Percentiles rank a stretch among this genome's conserved stretches.
phyloP scores from a whole-genome alignment of 2,113 vertebrate species.

The Burhinus oedicnemus region DNA sequence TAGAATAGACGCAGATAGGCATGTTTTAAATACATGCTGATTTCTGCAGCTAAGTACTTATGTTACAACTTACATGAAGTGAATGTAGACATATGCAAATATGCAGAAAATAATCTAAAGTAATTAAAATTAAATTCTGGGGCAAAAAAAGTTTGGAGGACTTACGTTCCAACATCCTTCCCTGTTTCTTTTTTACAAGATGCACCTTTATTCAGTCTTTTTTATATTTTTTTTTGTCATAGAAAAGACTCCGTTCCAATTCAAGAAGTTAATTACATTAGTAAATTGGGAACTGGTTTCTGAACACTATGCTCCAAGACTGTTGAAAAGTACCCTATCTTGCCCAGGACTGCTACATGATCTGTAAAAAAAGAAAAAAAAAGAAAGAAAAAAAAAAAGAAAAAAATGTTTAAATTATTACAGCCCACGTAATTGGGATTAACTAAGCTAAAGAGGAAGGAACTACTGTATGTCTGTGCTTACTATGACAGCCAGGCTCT shows the following conservation, averaged over 20 bases:
- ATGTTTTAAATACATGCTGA: background rate
- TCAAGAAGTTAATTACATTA: constrained; percentile 62
- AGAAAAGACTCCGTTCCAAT: constrained; percentile 4
- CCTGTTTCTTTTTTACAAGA: background rate
- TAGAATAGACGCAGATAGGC: background rate
- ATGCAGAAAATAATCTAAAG: background rate
- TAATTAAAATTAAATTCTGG: background rate
- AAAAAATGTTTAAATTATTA: constrained; percentile 62
- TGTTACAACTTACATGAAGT: background rate
- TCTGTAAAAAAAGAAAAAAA: background rate
- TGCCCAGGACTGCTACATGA: constrained; percentile 41
- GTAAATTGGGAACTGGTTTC: constrained; percentile 64
- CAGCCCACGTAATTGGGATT: constrained; percentile 89
- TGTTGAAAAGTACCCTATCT: constrained; percentile 48
- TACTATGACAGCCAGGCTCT: constrained; percentile 83
- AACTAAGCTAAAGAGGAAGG: constrained; percentile 90
- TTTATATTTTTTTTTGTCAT: background rate
- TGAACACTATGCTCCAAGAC: constrained; percentile 62
- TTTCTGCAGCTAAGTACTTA: constrained; percentile 1
- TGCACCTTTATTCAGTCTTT: background rate
- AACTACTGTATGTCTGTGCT: constrained; percentile 82
- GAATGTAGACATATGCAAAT: background rate
- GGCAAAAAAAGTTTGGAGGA: background rate
- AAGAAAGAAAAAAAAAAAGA: background rate
- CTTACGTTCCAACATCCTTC: background rate